These are phyloP conservation scores for Lota lota DNA, from an alignment of 2,113 vertebrate species.

Conservation along the genomic window DNA sequence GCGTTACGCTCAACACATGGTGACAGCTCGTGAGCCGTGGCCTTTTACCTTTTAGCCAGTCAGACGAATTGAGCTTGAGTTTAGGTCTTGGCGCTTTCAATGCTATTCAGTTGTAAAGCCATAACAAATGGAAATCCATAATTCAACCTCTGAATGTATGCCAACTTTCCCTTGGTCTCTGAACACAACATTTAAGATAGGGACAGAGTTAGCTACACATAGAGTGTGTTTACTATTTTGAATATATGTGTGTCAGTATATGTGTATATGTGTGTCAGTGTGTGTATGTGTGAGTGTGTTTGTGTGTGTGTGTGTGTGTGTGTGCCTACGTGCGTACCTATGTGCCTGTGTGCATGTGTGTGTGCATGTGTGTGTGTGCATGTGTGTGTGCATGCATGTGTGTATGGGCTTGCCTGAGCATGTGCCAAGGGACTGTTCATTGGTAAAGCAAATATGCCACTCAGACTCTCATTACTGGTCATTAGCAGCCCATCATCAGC, in stretches of 20 bases:
- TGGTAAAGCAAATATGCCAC: constrained; percentile 27
- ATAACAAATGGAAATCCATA: constrained; percentile 5
- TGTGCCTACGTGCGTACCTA: too few relatives aligned
- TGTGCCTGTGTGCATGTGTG: constrained; percentile 1
- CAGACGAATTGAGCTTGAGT: neutral
- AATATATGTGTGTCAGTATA: neutral
- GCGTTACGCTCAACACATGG: too few relatives aligned
- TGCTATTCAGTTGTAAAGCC: constrained; percentile 1
- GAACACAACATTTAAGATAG: neutral
- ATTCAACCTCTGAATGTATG: neutral
- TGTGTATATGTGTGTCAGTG: neutral
- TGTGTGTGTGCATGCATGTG: constrained; percentile 1
- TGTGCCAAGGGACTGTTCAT: constrained; percentile 9
- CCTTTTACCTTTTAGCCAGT: constrained; percentile 1
- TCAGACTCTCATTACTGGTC: constrained; percentile 24
- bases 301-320: neutral
- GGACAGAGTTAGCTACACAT: neutral
- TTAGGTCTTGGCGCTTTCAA: constrained; percentile 1
- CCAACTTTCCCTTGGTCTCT: constrained; percentile 1
- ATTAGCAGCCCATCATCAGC: constrained; percentile 13
- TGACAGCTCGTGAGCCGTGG: too few relatives aligned
- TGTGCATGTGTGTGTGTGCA: neutral
- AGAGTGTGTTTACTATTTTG: neutral
- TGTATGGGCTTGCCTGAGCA: neutral
- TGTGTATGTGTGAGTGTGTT: constrained; percentile 1